Percentiles rank a stretch among this genome's conserved stretches.
Conservation (phyloP, 2,113 vertebrate species). For the Chunga burmeisteri region DNA sequence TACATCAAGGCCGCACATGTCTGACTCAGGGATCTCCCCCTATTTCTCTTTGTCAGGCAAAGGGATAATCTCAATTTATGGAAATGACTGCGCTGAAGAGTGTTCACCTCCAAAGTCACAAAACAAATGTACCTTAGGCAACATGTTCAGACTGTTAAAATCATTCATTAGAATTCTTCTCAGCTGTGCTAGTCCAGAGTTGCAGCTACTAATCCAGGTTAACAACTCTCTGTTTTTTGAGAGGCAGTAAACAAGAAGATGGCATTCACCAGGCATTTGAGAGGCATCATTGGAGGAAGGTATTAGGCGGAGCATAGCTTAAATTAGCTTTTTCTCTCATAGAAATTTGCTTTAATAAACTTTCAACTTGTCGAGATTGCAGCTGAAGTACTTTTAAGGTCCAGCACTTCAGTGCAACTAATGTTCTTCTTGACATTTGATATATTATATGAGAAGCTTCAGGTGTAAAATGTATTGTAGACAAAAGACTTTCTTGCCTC, state of each 20-base stretch:
- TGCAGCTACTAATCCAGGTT: constrained; percentile 41
- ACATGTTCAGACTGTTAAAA: neutral
- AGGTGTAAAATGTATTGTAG: constrained; percentile 5
- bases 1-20: neutral
- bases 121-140: neutral
- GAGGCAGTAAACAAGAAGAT: neutral
- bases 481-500: neutral
- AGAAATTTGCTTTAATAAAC: constrained; percentile 29
- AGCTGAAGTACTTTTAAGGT: neutral
- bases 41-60: neutral
- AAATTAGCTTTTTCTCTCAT: constrained; percentile 18
- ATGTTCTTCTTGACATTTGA: constrained; percentile 27
- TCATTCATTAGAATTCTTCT: neutral
- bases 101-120: neutral
- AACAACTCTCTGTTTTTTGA: neutral
- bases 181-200: neutral
- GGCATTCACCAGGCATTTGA: neutral
- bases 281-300: neutral
- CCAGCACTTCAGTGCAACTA: neutral
- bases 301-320: neutral
- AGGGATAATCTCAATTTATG: neutral
- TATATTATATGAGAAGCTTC: neutral
- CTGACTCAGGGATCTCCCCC: neutral
- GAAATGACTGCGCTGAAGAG: neutral
- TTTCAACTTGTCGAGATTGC: constrained; percentile 9